Conservation (phyloP, 2,797 vertebrate genomes). For the Alca torda region DNA sequence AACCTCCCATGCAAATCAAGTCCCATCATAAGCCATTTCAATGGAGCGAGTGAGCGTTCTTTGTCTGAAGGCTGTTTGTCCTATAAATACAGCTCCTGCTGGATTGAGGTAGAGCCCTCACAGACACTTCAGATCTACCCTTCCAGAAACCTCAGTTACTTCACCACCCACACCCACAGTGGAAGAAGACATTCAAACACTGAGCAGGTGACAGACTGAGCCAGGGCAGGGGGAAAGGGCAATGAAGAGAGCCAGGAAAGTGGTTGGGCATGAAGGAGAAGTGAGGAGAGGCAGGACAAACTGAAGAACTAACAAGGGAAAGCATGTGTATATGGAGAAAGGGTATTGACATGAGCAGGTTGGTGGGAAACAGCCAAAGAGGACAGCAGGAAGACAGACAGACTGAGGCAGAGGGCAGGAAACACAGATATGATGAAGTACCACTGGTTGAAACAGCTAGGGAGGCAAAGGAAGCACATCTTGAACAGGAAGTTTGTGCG, state of each 20-base stretch:
- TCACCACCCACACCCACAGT: neutral
- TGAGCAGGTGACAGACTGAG: neutral
- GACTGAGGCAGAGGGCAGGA: neutral
- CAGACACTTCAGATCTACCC: neutral
- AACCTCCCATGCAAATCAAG: neutral
- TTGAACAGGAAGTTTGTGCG: neutral
- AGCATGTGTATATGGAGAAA: neutral
- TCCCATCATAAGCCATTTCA: rapidly evolving
- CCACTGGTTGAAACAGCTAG: neutral
- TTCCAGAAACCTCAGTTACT: neutral
- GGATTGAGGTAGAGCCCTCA: neutral
- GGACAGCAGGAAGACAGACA: neutral
- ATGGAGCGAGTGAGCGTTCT: neutral
- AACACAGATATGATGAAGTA: neutral
- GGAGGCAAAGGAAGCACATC: neutral
- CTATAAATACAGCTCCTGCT: neutral
- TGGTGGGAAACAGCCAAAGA: neutral
- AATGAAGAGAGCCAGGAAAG: neutral
- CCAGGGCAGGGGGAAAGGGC: neutral
- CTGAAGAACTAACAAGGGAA: neutral
- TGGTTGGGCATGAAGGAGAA: neutral
- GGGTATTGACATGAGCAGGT: neutral
- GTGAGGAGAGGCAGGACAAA: neutral
- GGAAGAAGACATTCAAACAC: neutral
- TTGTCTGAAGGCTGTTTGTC: neutral